Base-by-base conservation (phyloP, 2,113 vertebrate species). In the Cichladusa arquata region DNA sequence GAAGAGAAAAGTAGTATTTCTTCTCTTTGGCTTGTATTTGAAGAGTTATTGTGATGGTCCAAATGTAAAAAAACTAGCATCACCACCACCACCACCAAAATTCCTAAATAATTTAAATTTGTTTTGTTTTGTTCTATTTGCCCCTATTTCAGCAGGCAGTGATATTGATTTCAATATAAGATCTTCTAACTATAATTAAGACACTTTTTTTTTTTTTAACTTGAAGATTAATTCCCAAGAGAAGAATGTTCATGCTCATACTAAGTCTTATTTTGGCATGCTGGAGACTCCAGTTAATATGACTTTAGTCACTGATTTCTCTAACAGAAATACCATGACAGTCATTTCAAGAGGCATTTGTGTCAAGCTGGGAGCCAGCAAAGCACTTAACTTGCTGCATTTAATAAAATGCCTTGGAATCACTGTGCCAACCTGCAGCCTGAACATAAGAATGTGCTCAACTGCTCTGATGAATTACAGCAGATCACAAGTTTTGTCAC, bases 331-430 rank as follows among this genome's bases (percentile, higher is more conserved):
- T 67, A 72, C 0, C 1, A 66, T 85, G 74, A 85, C 45, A 93
- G 28, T 67, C 36, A 72, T 77, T 96, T 88, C 45, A 90, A 77
- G 74, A 86, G 20, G 45, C 34, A 73, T 83, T 90, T 95, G 12
- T 67, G 72, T 92, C 72, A 90, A 80, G 29, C 67, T 83, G 54
- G 66, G 58, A 73, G 95, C 90, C 93, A 97, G n/a, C n/a, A 88
- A 73, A 92, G 74, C 92, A 93, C 93, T 96, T 90, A 94, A 90
- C 66, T 38, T 20, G 31, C 69, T 57, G n/a, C 36, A 45, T 61
- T 90, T 87, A 71, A 74, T 89, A 87, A 87, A 92, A 92, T 23
- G 11, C n/a, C 40, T n/a, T 81, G 65, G 76, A 87, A 60, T 28
- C 56, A 16, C 26, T 31, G 33, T 64, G 81, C 48, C 69, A 92